Conservation (phyloP, 1,140 invertebrate species). For the Sitobion miscanthi region DNA sequence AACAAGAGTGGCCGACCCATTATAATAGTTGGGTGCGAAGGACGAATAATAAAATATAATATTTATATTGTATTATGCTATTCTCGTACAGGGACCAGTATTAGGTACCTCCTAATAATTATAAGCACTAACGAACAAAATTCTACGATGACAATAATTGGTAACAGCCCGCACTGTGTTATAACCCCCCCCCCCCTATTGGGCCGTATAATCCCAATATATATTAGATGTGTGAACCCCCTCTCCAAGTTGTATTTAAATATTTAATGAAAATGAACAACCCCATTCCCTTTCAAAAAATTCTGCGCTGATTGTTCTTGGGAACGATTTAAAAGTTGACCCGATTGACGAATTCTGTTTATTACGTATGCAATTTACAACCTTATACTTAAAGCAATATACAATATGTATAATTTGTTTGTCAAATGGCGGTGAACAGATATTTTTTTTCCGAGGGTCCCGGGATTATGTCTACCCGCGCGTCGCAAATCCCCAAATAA, state of each 20-base stretch:
- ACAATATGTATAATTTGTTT: background rate
- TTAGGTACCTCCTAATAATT: background rate
- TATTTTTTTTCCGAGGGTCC: background rate
- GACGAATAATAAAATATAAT: background rate
- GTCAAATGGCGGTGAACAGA: background rate
- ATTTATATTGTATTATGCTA: background rate
- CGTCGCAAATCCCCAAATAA: background rate
- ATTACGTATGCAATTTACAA: background rate
- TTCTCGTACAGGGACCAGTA: background rate
- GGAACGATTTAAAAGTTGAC: background rate
- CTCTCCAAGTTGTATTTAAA: too few species aligned
- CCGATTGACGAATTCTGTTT: background rate
- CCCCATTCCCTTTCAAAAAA: too few species aligned
- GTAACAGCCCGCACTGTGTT: too few species aligned
- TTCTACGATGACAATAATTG: background rate
- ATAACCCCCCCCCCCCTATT: too few species aligned
- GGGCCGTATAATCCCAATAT: too few species aligned
- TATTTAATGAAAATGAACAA: too few species aligned
- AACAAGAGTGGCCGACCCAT: background rate
- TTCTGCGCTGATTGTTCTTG: background rate
- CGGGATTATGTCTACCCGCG: background rate
- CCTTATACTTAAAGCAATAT: background rate
- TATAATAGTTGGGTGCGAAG: background rate
- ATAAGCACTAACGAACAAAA: background rate
- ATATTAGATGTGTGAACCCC: too few species aligned